These are phyloP conservation scores for Nymphicus hollandicus DNA, from an alignment of 2,113 vertebrate species.

Conservation along the genomic window DNA sequence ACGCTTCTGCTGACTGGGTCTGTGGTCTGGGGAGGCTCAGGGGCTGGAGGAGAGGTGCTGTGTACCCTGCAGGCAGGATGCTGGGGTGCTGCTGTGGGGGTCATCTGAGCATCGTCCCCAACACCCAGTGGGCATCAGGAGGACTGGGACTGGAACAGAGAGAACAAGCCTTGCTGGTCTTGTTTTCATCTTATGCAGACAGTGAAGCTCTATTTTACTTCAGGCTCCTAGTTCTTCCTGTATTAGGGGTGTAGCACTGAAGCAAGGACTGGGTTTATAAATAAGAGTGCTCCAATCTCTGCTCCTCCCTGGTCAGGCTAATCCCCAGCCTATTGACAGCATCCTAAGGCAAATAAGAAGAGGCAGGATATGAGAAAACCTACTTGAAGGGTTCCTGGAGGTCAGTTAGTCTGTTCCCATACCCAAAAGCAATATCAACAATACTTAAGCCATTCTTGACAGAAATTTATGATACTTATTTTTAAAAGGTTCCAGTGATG, in stretches of 20 bases:
- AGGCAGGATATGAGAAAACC: neutral
- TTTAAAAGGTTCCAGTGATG: neutral
- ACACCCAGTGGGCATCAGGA: rapidly evolving
- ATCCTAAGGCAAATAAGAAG: neutral
- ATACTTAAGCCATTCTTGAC: neutral
- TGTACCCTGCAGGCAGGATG: rapidly evolving
- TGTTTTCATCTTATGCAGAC: neutral
- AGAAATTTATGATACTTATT: neutral
- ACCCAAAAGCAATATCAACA: neutral
- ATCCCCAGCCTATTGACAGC: neutral
- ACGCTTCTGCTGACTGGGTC: too few species aligned
- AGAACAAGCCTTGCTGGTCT: neutral
- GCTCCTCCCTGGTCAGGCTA: neutral
- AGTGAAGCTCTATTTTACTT: neutral
- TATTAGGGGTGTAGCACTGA: neutral
- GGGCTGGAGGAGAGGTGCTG: neutral
- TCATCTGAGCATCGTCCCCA: neutral
- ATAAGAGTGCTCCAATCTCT: neutral
- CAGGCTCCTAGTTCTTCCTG: neutral
- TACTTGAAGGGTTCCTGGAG: neutral
- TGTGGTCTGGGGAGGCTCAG: rapidly evolving
- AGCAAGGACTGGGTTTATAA: rapidly evolving
- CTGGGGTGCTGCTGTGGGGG: too few species aligned
- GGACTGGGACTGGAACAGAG: neutral
- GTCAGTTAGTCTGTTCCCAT: neutral